Evolutionary conservation across 1,140 invertebrate species (phyloP).

Genomic region (Dufourea novaeangliae): DNA sequence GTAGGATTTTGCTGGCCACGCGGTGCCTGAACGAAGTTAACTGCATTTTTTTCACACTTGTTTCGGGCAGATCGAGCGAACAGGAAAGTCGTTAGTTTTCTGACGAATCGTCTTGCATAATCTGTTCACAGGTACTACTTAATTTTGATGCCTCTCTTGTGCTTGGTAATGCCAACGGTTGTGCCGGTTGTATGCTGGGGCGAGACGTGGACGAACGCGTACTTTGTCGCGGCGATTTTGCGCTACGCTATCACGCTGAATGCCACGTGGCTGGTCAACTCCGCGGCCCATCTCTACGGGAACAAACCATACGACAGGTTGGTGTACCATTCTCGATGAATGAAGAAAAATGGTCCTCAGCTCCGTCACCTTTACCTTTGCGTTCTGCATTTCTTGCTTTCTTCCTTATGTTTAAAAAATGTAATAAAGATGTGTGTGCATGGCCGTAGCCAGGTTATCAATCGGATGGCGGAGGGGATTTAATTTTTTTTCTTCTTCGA

Average conservation of each 20-base stretch:
- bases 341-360: no score
- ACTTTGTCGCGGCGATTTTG: slow-evolving; percentile 91
- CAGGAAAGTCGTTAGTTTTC: neutral
- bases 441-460: no score
- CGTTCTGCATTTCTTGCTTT: no score
- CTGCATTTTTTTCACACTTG: no score
- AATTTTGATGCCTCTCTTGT: slow-evolving; percentile 89
- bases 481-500: no score
- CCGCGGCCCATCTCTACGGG: slow-evolving; percentile 96
- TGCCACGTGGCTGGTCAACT: slow-evolving; percentile 98
- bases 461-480: no score
- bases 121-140: slow-evolving; percentile 88
- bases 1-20: no score
- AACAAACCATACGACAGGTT: slow-evolving; percentile 94
- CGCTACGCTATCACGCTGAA: slow-evolving; percentile 94
- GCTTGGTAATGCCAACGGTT: slow-evolving; percentile 93
- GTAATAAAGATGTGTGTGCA: no score
- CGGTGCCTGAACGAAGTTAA: no score
- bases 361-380: no score
- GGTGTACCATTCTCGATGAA: slow-evolving; percentile 74
- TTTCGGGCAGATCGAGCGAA: no score
- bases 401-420: no score
- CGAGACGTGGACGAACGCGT: slow-evolving; percentile 90
- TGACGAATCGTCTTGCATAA: neutral
- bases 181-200: slow-evolving; percentile 93